These are phyloP conservation scores for Andrena camellia DNA, from an alignment of 2,888 invertebrate genomes.

Conservation along the genomic window DNA sequence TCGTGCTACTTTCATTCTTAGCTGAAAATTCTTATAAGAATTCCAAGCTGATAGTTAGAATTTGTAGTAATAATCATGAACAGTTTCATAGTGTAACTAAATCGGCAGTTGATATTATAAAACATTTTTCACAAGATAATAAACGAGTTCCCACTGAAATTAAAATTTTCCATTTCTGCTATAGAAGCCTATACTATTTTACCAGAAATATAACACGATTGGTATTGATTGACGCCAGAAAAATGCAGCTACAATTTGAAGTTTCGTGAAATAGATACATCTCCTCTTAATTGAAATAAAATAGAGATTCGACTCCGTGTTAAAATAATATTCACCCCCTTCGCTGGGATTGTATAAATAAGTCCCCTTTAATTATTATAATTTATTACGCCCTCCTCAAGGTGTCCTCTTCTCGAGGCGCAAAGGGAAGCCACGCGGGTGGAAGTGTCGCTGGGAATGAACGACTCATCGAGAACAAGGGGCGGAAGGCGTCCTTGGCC, in stretches of 20 bases:
- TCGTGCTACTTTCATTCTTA: background rate
- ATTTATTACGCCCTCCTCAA: background rate
- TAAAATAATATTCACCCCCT: too few species aligned
- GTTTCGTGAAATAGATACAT: too few species aligned
- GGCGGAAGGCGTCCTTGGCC: constrained; percentile 28
- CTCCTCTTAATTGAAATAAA: too few species aligned
- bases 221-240: too few species aligned
- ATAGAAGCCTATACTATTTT: too few species aligned
- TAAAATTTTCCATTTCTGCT: too few species aligned
- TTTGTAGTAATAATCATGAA: background rate
- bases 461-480: background rate
- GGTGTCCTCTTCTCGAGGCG: background rate
- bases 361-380: background rate
- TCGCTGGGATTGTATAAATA: too few species aligned
- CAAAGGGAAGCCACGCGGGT: background rate
- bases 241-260: too few species aligned
- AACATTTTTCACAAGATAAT: too few species aligned
- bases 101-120: background rate
- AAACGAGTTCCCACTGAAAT: too few species aligned
- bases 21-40: background rate
- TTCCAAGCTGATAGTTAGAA: background rate
- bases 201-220: too few species aligned
- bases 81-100: background rate
- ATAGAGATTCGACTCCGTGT: too few species aligned
- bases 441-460: background rate